Evolutionary conservation across 2,888 invertebrate genomes (phyloP).

Genomic region (Pachycephus smyrnensis): DNA sequence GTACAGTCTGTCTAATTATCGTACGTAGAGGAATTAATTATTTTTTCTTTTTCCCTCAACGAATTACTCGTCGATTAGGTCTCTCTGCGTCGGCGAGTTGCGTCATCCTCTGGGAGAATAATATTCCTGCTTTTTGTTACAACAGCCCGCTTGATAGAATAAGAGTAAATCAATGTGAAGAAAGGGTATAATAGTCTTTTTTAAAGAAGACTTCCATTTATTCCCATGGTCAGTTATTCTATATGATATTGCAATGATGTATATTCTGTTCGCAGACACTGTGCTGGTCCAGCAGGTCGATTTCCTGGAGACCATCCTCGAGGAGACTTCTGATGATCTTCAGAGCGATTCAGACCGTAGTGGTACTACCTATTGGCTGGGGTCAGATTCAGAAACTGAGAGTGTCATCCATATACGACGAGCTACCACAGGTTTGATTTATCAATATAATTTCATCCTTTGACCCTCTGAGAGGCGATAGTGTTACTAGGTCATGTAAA

Average conservation of each 20-base stretch:
- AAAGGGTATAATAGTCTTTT: constrained; percentile 16
- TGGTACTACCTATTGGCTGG: constrained; percentile 70
- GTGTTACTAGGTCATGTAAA: no score
- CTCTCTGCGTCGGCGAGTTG: no score
- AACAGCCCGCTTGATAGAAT: not conserved
- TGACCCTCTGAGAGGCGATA: no score
- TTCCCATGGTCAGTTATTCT: constrained; percentile 1
- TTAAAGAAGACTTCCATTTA: not conserved
- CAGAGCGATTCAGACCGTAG: constrained; percentile 79
- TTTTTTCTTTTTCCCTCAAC: no score
- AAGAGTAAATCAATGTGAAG: not conserved
- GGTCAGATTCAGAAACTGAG: constrained; percentile 83
- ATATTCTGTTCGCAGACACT: constrained; percentile 43
- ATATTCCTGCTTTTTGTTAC: no score
- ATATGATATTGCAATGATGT: constrained; percentile 9
- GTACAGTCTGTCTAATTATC: no score
- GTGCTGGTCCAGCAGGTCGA: constrained; percentile 71
- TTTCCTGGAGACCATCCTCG: constrained; percentile 88
- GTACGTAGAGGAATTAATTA: no score
- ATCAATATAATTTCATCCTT: no score
- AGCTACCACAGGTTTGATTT: no score
- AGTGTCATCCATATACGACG: constrained; percentile 75
- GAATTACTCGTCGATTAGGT: no score
- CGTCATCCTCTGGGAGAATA: no score
- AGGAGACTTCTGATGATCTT: constrained; percentile 89